Evolutionary conservation across 2,113 vertebrate species (phyloP).

Genomic region (rabbit (Oryctolagus cuniculus)): DNA sequence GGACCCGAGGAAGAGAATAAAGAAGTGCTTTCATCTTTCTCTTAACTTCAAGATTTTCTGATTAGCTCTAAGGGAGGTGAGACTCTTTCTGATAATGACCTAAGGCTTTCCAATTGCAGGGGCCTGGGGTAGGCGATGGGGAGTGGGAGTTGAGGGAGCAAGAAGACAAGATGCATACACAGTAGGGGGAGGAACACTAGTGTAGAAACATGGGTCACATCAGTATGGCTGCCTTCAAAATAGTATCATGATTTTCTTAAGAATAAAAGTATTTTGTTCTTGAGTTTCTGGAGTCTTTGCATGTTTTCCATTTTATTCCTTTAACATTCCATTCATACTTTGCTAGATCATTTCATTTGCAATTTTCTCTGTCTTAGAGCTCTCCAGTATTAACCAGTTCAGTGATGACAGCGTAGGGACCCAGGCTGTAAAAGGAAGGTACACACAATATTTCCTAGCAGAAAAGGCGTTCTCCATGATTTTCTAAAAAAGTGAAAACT

Average conservation of each 20-base stretch:
- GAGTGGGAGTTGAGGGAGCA: too few species aligned
- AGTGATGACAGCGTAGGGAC: background rate
- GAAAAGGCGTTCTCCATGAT: background rate
- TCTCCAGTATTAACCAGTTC: background rate
- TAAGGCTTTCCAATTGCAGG: background rate
- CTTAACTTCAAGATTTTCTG: background rate
- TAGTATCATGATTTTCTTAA: background rate
- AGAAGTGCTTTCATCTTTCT: background rate
- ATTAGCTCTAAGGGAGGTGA: background rate
- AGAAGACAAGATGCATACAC: too few species aligned
- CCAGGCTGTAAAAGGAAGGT: background rate
- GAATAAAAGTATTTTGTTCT: background rate
- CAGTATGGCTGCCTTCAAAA: background rate
- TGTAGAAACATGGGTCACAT: background rate
- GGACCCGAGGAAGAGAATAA: background rate
- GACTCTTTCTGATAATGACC: background rate
- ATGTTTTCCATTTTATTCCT: slow-evolving; percentile 48
- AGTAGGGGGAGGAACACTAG: background rate
- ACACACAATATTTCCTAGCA: background rate
- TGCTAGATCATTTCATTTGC: background rate
- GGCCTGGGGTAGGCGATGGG: background rate
- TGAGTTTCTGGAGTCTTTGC: background rate
- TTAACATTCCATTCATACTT: background rate
- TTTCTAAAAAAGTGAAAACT: background rate
- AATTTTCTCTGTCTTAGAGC: background rate